phyloP scores from a whole-genome alignment of 37 sponge, comb jelly and placozoan species.

The Eunapius fragilis region DNA sequence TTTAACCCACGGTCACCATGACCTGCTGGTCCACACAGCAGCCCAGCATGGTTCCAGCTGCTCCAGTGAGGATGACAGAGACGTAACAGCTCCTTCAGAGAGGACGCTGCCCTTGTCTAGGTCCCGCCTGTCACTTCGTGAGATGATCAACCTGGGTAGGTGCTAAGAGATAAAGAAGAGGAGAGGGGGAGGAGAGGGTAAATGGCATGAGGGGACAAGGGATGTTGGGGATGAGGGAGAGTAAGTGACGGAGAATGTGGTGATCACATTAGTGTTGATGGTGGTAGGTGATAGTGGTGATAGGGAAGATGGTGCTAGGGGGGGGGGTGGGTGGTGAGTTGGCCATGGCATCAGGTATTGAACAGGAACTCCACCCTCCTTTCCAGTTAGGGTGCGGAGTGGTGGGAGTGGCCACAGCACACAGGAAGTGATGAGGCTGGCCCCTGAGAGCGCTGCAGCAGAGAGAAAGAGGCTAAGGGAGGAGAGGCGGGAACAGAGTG shows the following conservation, averaged over 20 bases:
- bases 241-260: too few species aligned
- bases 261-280: neutral
- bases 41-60: neutral
- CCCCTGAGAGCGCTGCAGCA: conserved; percentile 74
- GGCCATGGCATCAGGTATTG: neutral
- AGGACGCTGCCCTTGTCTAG: conserved; percentile 21
- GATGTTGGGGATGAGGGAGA: neutral
- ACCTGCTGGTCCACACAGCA: too few species aligned
- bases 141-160: conserved; percentile 70
- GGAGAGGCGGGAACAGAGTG: conserved; percentile 26
- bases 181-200: neutral
- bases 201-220: neutral
- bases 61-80: neutral
- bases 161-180: neutral
- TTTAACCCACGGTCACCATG: too few species aligned
- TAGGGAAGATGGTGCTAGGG: neutral
- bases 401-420: conserved; percentile 4
- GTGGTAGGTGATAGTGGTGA: neutral
- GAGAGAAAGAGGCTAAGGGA: conserved; percentile 37
- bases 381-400: neutral
- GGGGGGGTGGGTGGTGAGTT: too few species aligned
- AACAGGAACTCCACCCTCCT: too few species aligned
- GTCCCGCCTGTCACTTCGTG: conserved; percentile 39
- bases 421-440: conserved; percentile 51
- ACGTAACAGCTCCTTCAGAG: neutral